Base-by-base conservation (phyloP, 1,140 invertebrate species). In the Philopotamus ludificatus region DNA sequence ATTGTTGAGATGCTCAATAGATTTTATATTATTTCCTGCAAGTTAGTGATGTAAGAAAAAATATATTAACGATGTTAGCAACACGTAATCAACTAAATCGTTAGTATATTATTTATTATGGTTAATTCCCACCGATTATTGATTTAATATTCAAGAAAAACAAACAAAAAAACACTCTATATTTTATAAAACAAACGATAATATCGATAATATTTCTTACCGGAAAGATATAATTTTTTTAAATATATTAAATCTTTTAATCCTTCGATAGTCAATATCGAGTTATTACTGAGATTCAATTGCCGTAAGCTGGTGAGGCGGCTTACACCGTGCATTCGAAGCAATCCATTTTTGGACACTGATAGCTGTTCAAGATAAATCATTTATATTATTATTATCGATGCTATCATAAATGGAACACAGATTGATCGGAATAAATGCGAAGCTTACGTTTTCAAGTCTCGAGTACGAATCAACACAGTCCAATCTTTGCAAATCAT, bases 201-300 rank as follows among this genome's bases (percentile, higher is more conserved):
- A 51, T 16, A 3, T 54, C 34, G 47, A 15, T 42, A n/a, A 10
- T 21, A 25, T 10, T 63, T 4, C 28, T 34, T 34, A 81, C 79
- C 76, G 53, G 79, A 76, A 47, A 81, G 67, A 67, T 78, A 77
- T 21, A 95, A 79, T 72, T 89, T 89, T 73, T 87, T 87, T 54
- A 96, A 81, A 73, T 92, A 87, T 51, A 83, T 80, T 65, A 95
- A 83, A 25, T 95, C 91, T 76, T 92, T 92, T 4, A 95, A 81
- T 20, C 92, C 93, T 79, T 96, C 93, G 72, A 95, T 94, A 22
- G 87, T 89, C 4, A 93, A 82, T 65, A 96, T 93, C 51, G 89
- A 88, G 81, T 95, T 96, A 75, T 93, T 87, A 50, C 91, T 88
- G 22, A 96, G 82, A 78, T 93, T 92, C 66, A 96, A 77, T 21